phyloP scores from a whole-genome alignment of 64 coral and sea anemone species.

The Montipora foliosa region DNA sequence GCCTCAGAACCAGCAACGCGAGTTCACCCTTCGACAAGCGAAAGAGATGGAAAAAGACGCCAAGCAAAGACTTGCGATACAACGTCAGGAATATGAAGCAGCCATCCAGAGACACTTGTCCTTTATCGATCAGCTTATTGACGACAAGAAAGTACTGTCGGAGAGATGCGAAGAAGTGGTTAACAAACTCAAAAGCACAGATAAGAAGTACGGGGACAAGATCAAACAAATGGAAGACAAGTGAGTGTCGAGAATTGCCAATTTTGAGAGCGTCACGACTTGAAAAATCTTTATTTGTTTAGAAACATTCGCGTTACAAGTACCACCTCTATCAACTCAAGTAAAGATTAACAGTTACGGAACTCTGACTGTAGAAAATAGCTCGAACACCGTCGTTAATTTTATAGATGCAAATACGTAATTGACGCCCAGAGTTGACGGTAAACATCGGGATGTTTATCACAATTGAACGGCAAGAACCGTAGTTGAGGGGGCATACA shows the following conservation, averaged over 20 bases:
- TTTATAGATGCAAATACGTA: too few relatives aligned
- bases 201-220: constrained; percentile 97
- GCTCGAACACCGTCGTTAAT: too few relatives aligned
- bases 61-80: constrained; percentile 86
- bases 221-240: constrained; percentile 92
- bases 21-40: constrained; percentile 93
- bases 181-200: constrained; percentile 92
- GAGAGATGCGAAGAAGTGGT: constrained; percentile 96
- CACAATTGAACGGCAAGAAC: too few relatives aligned
- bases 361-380: too few relatives aligned
- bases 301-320: too few relatives aligned
- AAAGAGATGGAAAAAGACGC: constrained; percentile 98
- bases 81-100: constrained; percentile 94
- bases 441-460: too few relatives aligned
- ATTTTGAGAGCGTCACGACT: too few relatives aligned
- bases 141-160: constrained; percentile 96
- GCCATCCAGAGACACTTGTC: constrained; percentile 95
- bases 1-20: constrained; percentile 93
- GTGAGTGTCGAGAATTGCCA: constrained; percentile 33
- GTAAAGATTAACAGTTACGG: too few relatives aligned
- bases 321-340: too few relatives aligned
- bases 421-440: too few relatives aligned
- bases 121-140: constrained; percentile 98
- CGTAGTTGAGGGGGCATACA: too few relatives aligned
- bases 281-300: too few relatives aligned